These are phyloP conservation scores for Rhizoglyphus robini DNA, from an alignment of 1,140 invertebrate species.

Conservation along the genomic window DNA sequence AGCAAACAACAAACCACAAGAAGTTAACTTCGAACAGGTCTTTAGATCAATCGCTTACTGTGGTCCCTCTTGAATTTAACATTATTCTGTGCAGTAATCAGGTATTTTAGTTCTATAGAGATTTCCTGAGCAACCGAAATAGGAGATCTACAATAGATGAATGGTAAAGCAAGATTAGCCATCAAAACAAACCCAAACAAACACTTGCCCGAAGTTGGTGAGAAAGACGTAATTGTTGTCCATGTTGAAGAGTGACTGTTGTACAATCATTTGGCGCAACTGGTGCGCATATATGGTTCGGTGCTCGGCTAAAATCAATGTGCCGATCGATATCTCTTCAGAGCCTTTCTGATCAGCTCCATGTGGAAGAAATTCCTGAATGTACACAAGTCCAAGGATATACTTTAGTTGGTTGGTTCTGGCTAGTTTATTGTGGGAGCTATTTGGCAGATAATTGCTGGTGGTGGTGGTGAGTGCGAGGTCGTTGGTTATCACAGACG, in stretches of 20 bases:
- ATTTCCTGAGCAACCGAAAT: not conserved
- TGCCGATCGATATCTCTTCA: not conserved
- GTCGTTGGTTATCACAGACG: too few relatives aligned
- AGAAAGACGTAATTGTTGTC: not conserved
- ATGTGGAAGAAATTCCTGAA: not conserved
- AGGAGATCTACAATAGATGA: not conserved
- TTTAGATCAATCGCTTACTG: not conserved
- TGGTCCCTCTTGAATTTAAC: not conserved
- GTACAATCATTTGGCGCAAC: not conserved
- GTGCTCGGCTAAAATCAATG: not conserved
- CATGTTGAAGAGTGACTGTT: conserved; percentile 5
- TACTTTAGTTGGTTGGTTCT: not conserved
- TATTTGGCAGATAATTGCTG: not conserved
- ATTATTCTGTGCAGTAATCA: not conserved
- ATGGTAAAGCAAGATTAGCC: not conserved
- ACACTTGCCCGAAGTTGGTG: not conserved
- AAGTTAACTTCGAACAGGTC: not conserved
- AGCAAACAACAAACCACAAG: not conserved
- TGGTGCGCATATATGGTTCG: not conserved
- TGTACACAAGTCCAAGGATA: not conserved
- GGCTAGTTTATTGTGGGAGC: not conserved
- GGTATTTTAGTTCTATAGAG: not conserved
- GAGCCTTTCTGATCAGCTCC: not conserved
- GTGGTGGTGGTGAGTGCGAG: not conserved
- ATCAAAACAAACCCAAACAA: not conserved